A percentile compares a stretch with the other conserved stretches of the same genome.
These are phyloP conservation scores for Antechinus stuartii DNA, from an alignment of 2,113 vertebrate genomes.

Conservation along the genomic window DNA sequence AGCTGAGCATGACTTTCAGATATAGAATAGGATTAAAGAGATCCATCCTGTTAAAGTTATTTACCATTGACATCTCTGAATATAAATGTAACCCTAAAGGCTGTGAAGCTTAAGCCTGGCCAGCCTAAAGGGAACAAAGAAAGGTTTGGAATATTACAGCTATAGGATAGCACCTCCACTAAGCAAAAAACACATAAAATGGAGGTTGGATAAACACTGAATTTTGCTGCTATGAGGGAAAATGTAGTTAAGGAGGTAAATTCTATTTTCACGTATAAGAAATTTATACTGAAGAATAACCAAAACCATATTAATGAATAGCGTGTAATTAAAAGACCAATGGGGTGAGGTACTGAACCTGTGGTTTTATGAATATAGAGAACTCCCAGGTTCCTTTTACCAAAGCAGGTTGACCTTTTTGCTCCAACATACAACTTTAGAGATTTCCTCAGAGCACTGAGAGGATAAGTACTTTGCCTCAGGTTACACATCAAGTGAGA, in stretches of 20 bases:
- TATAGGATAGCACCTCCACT: slow-evolving; percentile 13
- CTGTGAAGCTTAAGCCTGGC: slow-evolving; percentile 49
- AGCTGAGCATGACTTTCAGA: slow-evolving; percentile 64
- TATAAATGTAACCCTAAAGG: slow-evolving; percentile 63
- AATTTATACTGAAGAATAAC: slow-evolving; percentile 50
- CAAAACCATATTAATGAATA: background rate
- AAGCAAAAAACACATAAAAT: slow-evolving; percentile 44
- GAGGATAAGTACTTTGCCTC: background rate
- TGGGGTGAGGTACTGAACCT: background rate
- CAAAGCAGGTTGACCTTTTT: background rate
- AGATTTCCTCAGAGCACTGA: background rate
- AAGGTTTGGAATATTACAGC: slow-evolving; percentile 54
- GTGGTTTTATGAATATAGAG: background rate
- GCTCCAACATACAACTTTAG: background rate
- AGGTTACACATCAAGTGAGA: background rate
- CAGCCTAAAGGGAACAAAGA: slow-evolving; percentile 40
- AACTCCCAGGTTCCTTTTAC: background rate
- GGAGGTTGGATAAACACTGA: background rate
- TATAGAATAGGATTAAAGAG: slow-evolving; percentile 70
- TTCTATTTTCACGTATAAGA: slow-evolving; percentile 56
- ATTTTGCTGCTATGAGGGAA: slow-evolving; percentile 47
- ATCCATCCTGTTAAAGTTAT: slow-evolving; percentile 63
- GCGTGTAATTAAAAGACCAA: background rate
- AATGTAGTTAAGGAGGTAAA: slow-evolving; percentile 21
- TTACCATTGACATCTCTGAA: slow-evolving; percentile 59